A percentile compares a stretch with the other conserved stretches of the same genome.
phyloP scores from a whole-genome alignment of 1,140 invertebrate genomes.

The Caenorhabditis elegans region WBcel235 BX284606.5:16878501-16879000 shows the following conservation, averaged over 20 bases:
- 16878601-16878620: no score
- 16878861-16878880: constrained; percentile 67
- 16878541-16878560: no score
- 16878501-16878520: not conserved
- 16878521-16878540: no score
- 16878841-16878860: constrained; percentile 77
- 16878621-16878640: no score
- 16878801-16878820: constrained; percentile 77
- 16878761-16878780: constrained; percentile 76
- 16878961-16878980: constrained; percentile 60
- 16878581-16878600: no score
- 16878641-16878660: no score
- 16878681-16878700: not conserved
- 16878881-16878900: constrained; percentile 66
- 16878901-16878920: constrained; percentile 63
- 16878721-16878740: constrained; percentile 80
- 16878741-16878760: constrained; percentile 86
- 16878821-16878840: constrained; percentile 73
- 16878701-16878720: constrained; percentile 55
- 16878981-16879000: constrained; percentile 63
- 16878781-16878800: constrained; percentile 71
- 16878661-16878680: not conserved
- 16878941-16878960: no score
- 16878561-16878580: no score
- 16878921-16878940: no score